Evolutionary conservation across 2,113 vertebrate species (phyloP).

Genomic region (Apodemus sylvaticus): DNA sequence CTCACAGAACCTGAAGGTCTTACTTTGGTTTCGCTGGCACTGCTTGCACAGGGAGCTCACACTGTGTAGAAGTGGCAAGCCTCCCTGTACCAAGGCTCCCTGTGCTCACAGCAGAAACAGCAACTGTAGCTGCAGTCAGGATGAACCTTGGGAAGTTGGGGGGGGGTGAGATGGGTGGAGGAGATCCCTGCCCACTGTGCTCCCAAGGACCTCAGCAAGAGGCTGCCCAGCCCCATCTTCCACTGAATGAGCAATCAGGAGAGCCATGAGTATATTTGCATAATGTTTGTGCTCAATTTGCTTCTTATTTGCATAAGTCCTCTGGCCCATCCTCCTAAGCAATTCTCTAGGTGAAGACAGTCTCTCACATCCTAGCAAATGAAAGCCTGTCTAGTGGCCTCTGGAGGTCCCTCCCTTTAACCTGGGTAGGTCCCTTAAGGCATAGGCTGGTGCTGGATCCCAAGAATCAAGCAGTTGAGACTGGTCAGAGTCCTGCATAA

Average conservation of each 20-base stretch:
- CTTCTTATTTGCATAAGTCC: constrained; percentile 76
- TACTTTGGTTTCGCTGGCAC: background rate
- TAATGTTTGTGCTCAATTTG: constrained; percentile 77
- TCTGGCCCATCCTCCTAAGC: constrained; percentile 2
- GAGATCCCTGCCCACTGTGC: background rate
- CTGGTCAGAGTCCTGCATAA: background rate
- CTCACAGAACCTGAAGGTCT: background rate
- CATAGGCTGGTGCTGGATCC: background rate
- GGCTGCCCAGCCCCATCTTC: constrained; percentile 35
- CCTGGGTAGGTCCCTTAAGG: background rate
- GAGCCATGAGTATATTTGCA: constrained; percentile 73
- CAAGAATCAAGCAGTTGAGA: background rate
- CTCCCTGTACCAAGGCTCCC: background rate
- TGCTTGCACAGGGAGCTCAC: background rate
- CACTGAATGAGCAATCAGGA: constrained; percentile 70
- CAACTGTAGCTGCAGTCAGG: background rate
- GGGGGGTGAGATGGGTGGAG: background rate
- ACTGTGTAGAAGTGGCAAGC: background rate
- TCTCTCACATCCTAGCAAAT: background rate
- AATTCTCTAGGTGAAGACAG: constrained; percentile 20
- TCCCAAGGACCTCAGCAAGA: constrained; percentile 55
- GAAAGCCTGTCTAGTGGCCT: background rate
- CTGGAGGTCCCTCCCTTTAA: background rate
- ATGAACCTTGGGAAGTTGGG: background rate
- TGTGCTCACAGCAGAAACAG: background rate